A percentile compares a stretch with the other conserved stretches of the same genome.
Evolutionary conservation across 2,113 vertebrate genomes (phyloP).

Genomic region (Dasyprocta punctata): DNA sequence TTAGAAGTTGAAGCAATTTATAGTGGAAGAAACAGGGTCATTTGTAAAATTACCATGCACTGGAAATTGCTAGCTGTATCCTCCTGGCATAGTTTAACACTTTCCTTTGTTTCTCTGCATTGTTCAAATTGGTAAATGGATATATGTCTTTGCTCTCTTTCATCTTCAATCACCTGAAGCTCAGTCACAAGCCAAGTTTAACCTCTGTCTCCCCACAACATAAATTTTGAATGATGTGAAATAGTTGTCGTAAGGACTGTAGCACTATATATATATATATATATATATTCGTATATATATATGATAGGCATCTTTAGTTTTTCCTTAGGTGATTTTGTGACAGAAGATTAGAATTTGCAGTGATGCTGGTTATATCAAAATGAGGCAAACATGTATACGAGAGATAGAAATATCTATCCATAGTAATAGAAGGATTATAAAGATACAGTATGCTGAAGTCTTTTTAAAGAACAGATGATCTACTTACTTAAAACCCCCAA

Average conservation of each 20-base stretch:
- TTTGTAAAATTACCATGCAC: neutral
- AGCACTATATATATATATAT: neutral
- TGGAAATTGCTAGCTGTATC: conserved; percentile 10
- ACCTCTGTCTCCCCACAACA: neutral
- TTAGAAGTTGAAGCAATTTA: conserved; percentile 20
- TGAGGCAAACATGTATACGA: neutral
- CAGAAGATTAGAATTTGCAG: conserved; percentile 30
- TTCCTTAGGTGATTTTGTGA: neutral
- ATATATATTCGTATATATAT: neutral
- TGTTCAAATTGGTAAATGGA: conserved; percentile 1
- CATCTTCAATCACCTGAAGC: neutral
- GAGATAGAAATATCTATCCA: neutral
- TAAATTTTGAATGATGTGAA: conserved; percentile 22
- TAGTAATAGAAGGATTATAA: neutral
- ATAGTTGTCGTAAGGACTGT: too few species aligned
- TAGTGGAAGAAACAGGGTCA: neutral
- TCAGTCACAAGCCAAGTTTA: conserved; percentile 25
- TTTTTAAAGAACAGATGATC: neutral
- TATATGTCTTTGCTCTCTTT: conserved; percentile 26
- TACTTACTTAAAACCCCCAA: neutral
- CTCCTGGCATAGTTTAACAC: neutral
- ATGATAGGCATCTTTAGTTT: conserved; percentile 2
- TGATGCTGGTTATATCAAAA: neutral
- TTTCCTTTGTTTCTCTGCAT: conserved; percentile 28
- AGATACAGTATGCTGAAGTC: neutral